phyloP scores from a whole-genome alignment of 2,888 invertebrate species.

The Diloba caeruleocephala region DNA sequence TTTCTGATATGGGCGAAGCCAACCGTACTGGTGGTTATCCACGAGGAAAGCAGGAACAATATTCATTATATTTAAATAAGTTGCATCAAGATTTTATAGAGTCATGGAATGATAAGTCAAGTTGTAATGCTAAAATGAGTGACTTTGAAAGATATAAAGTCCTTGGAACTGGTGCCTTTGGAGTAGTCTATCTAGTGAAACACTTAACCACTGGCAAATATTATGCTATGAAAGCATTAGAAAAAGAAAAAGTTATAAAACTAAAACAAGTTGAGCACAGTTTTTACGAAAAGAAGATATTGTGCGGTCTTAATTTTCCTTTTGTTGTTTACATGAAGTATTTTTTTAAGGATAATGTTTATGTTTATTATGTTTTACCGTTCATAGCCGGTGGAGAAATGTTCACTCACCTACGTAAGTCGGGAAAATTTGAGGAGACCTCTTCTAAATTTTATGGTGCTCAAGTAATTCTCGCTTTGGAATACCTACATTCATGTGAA shows the following conservation, averaged over 20 bases:
- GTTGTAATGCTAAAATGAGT: slow-evolving; percentile 65
- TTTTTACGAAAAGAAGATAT: slow-evolving; percentile 95
- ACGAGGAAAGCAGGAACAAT: slow-evolving; percentile 74
- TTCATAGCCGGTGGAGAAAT: slow-evolving; percentile 96
- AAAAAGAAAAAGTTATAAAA: slow-evolving; percentile 95
- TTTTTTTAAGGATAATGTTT: slow-evolving; percentile 95
- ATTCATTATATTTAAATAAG: slow-evolving; percentile 72
- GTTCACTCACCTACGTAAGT: slow-evolving; percentile 92
- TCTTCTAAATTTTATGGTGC: slow-evolving; percentile 96
- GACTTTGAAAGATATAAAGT: slow-evolving; percentile 94
- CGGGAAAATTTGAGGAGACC: slow-evolving; percentile 92
- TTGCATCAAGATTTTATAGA: slow-evolving; percentile 76
- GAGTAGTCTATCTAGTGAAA: slow-evolving; percentile 93
- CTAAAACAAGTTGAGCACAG: slow-evolving; percentile 97
- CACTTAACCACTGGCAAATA: slow-evolving; percentile 89
- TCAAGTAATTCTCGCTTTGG: slow-evolving; percentile 96
- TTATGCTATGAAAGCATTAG: slow-evolving; percentile 96
- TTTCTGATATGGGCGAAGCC: too few species aligned
- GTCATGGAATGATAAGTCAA: slow-evolving; percentile 77
- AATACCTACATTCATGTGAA: slow-evolving; percentile 96
- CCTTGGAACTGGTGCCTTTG: slow-evolving; percentile 97
- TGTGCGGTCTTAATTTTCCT: slow-evolving; percentile 95
- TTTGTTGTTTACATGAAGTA: slow-evolving; percentile 96
- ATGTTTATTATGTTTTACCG: slow-evolving; percentile 94
- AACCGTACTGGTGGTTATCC: slow-evolving; percentile 66